Base-by-base conservation (phyloP, 2,797 vertebrate species). In the Rhinoraja longicauda region DNA sequence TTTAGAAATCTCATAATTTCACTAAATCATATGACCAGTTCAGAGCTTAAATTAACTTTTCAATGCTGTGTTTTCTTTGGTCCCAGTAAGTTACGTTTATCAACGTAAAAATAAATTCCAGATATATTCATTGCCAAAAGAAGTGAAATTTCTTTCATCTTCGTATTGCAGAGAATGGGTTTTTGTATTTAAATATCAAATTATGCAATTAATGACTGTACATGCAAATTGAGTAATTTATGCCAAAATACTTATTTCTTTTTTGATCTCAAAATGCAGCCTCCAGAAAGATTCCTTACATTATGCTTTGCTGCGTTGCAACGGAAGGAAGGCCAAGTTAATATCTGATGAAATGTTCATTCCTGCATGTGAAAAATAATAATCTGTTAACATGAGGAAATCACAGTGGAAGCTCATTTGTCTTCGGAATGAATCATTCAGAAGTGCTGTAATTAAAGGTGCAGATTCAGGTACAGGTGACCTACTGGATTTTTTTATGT, bases 1-100 rank as follows among this genome's bases (percentile, higher is more conserved):
- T 45, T 92, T 75, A 92, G 39, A 75, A 75, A 88, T 36, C 70
- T 92, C 90, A 91, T 67, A 91, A 92, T 92, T 90, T 29, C 90
- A 75, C 12, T 53, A 73, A 92, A 92, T 6, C 32, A 70, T 72
- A 29, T 72, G 67, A 72, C 24, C 12, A 10, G 24, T 91, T 91
- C 36, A 72, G 13, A 90, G 26, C 13, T 62, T 29, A 59, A 86
- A 62, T 86, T 86, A 39, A 91, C 45, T 91, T 91, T 91, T 39
- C 64, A 91, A 70, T 39, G 39, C 24, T 3, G 13, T 21, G 13
- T 91, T 72, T 67, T 13, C 36, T 91, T 72, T 92, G 39, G 36
- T 15, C 72, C 57, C 36, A n/a, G 45, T 17, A 75, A 75, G 4
- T 12, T 62, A 21, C 57, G 72, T 91, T 45, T 72, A 39, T 73